These are phyloP conservation scores for Charaxes varanes DNA, from an alignment of 1,140 invertebrate species.

Conservation along the genomic window DNA sequence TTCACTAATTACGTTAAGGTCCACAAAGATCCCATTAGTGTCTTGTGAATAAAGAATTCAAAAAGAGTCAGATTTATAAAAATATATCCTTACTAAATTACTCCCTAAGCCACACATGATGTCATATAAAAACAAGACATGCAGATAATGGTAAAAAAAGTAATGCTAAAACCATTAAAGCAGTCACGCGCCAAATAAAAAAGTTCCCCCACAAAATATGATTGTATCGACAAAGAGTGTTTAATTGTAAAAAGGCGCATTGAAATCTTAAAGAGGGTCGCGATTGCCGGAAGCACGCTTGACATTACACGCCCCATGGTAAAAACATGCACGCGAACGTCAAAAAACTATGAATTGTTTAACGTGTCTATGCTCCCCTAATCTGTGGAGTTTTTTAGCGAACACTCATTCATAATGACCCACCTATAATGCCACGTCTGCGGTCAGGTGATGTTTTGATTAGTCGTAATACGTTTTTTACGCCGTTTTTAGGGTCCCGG, in stretches of 20 bases:
- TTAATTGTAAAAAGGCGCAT: constrained; percentile 24
- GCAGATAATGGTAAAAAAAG: no score
- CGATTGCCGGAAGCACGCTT: constrained; percentile 43
- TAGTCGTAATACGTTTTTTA: no score
- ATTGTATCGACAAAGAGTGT: constrained; percentile 6
- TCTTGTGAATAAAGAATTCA: no score
- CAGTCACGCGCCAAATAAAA: constrained; percentile 4
- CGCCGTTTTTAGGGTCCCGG: no score
- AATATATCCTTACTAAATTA: no score
- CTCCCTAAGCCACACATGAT: no score
- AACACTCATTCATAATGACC: constrained; percentile 19
- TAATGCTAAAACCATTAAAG: background rate
- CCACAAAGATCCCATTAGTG: no score
- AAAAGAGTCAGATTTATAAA: no score
- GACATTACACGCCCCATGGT: constrained; percentile 37
- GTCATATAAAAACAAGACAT: no score
- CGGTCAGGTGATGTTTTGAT: constrained; percentile 26
- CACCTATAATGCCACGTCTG: constrained; percentile 30
- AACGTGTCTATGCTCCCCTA: constrained; percentile 45
- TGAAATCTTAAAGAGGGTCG: constrained; percentile 27
- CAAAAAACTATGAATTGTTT: constrained; percentile 60
- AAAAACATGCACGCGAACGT: constrained; percentile 48
- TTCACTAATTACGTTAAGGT: no score
- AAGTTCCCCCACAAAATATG: constrained; percentile 1
- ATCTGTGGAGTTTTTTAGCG: constrained; percentile 28